These are phyloP conservation scores for Tricholauxania praeusta DNA, from an alignment of 2,888 invertebrate genomes.

Conservation along the genomic window DNA sequence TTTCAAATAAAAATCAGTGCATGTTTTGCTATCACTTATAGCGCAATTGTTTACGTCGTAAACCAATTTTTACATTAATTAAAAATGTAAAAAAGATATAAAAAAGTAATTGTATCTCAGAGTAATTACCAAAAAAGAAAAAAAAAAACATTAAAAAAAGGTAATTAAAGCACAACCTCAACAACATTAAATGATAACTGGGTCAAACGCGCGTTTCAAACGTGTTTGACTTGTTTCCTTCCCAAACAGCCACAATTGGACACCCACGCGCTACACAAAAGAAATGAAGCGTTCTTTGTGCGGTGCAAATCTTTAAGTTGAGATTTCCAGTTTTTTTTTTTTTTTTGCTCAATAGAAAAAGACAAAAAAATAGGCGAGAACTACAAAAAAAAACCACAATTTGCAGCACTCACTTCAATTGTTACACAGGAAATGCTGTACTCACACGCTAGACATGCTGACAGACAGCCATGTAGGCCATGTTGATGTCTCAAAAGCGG, in stretches of 20 bases:
- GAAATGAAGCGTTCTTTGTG: background rate
- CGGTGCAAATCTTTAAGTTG: background rate
- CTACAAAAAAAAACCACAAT: background rate
- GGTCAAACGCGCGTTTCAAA: constrained; percentile 19
- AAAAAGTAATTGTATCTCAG: background rate
- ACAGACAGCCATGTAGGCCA: too few species aligned
- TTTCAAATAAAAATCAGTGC: constrained; percentile 52
- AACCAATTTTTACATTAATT: background rate
- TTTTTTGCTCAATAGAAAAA: background rate
- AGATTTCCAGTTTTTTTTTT: background rate
- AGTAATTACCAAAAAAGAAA: background rate
- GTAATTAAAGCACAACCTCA: too few species aligned
- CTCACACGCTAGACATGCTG: too few species aligned
- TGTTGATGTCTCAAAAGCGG: too few species aligned
- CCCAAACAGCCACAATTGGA: background rate
- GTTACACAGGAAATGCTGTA: constrained; percentile 4
- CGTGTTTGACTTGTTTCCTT: constrained; percentile 21
- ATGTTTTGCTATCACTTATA: constrained; percentile 35
- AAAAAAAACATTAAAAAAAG: background rate
- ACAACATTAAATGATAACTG: background rate
- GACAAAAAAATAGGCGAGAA: background rate
- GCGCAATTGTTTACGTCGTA: background rate
- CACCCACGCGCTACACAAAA: constrained; percentile 1
- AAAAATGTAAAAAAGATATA: constrained; percentile 2
- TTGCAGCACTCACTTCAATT: background rate